Evolutionary conservation across 1,140 invertebrate genomes (phyloP), one percentile per base, ranked within the genome.

Genomic region (Prorops nasuta): DNA sequence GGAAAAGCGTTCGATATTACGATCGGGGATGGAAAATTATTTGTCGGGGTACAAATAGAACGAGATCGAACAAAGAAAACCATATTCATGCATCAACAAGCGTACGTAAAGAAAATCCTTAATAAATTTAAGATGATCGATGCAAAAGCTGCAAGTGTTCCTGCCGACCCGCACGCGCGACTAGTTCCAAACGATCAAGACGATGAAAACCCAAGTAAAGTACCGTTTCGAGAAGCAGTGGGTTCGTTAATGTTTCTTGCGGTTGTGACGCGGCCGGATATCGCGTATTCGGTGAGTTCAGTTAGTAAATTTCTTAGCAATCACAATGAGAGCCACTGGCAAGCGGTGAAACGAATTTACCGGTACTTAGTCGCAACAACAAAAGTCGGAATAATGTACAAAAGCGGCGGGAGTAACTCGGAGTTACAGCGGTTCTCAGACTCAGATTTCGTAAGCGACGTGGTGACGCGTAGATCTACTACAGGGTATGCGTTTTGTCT

Each of bases 381-480:
- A 3, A 21, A 39, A 17, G 3, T 17, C 3, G 38, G 38, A 10
- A 18, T 39, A 39, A 6, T 19, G 38, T 39, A 39, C 15, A 7
- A 3, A 19, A 21, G 17, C 8, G 38, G 38, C 38, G 38, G 20
- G 18, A 19, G 8, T 10, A 19, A 18, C 8, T 4, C 7, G 3
- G 18, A 39, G 18, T 39, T 39, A 17, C 6, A 7, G 3, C 9
- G 38, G 3, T 39, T 18, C 18, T 39, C 38, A 10, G 38, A 39
- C 38, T 9, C 38, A 7, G 38, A 39, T 39, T 39, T 39, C 14
- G 38, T 17, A 10, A 20, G 18, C 15, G 38, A 39, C 20, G 38
- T 39, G 4, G 38, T 17, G 7, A 39, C 38, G 18, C 38, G 38
- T 17, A 39, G 38, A 39, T 39, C 38, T 7, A 39, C 38, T 3